Base-by-base conservation (phyloP, 2,113 vertebrate species). In the Peromyscus polionotus region DNA sequence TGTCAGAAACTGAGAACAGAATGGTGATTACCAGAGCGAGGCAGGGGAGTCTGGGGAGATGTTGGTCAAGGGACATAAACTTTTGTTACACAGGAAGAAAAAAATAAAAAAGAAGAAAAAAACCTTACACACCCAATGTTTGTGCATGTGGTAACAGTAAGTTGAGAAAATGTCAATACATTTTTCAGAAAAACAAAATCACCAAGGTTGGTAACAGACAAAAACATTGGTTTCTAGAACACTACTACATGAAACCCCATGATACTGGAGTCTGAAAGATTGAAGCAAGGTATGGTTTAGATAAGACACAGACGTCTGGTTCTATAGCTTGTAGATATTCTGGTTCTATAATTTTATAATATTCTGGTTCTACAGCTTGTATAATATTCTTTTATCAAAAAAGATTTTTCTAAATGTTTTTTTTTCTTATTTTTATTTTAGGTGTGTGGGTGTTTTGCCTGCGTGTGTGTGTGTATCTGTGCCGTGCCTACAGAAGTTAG, bases 141-240 rank as follows among this genome's bases (percentile, higher is more conserved):
- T 12, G 1, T 85, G 26, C 22, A 24, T 39, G 1, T 76, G 31
- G 19, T 33, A 80, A 80, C 51, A 80, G 10, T 54, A 80, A 80
- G 63, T 88, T 54, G 7, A 91, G 17, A 70, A 94, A 51, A 51
- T 65, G 42, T 36, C 59, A 87, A 94, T 48, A 90, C 10, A 26
- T 54, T 86, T 92, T 36, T 36, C 42, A 92, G 57, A 13, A 93
- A 87, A 91, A 83, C 6, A 95, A 87, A 88, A 75, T 13, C 10
- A 72, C 0, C 65, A 83, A 73, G 33, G 11, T 57, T 94, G 19
- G 48, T 67, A 94, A 92, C 19, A 77, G 42, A 61, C 61, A 36
- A 51, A 51, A 51, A 51, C 51, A 1, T 51, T 26, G 57, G 8
- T 94, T 96, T 77, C 94, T 45, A 59, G 59, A 63, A 77, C 59